Base-by-base conservation (phyloP, 2,888 invertebrate genomes). In the Marasmarcha lunaedactyla region DNA sequence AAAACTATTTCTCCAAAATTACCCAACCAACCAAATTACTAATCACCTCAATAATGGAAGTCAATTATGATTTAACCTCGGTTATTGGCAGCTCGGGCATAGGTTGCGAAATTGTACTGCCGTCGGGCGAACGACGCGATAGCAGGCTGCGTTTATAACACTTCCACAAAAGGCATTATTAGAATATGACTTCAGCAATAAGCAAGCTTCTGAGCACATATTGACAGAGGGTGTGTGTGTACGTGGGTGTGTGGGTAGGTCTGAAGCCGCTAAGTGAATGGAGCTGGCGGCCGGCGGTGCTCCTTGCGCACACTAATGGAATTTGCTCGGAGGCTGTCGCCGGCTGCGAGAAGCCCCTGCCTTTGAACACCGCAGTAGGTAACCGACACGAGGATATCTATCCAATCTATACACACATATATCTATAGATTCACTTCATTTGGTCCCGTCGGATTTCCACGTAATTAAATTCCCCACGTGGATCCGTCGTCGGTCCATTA, bases 181-280 rank as follows among this genome's bases (percentile, higher is more conserved):
- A 27, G 37, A 46, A 45, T 49, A 49, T 50, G 51, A 57, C 50
- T 54, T 43, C 37, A 38, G 42, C 37, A 43, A 43, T 48, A 46
- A 49, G 30, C n/a, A n/a, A n/a, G 30, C 30, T 30, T 20, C 30
- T 30, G 30, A n/a, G 9, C 30, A 30, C 30, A 30, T 30, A 30
- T 30, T 30, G 30, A 30, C 30, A 30, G 30, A 11, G n/a, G 30
- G 30, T n/a, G n/a, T 5, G 25, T 25, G 25, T 6, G 6, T 25
- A 25, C 25, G n/a, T n/a, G n/a, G n/a, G n/a, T n/a, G n/a, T n/a
- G n/a, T n/a, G 20, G 20, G 20, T 20, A 20, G 20, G 20, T 5
- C 20, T 5, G 3, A 20, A 20, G 20, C 30, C 30, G 30, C 30
- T 30, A 30, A 30, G 30, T 11, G 30, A 30, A 30, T 10, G 30